Conservation (phyloP, 2,113 vertebrate genomes). For the Philantomba maxwellii region DNA sequence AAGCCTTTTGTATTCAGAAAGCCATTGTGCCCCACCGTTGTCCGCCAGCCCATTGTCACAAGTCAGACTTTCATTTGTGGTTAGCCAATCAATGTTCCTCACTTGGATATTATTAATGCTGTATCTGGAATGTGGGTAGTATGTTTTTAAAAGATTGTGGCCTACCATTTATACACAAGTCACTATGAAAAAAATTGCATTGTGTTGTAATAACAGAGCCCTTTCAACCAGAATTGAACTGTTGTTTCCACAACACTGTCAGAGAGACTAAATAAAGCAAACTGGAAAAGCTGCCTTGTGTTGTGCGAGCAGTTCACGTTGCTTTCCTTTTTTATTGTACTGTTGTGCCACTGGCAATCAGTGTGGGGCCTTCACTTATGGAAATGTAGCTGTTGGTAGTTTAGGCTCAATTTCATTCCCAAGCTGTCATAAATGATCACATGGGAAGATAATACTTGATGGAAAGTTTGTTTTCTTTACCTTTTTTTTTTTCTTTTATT, state of each 20-base stretch:
- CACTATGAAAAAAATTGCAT: conserved; percentile 31
- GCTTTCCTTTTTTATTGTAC: conserved; percentile 18
- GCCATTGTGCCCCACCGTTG: too few species aligned
- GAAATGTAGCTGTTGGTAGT: conserved; percentile 62
- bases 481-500: background rate
- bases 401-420: conserved; percentile 64
- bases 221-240: conserved; percentile 51
- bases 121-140: background rate
- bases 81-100: background rate
- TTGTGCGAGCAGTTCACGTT: conserved; percentile 19
- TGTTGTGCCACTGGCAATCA: conserved; percentile 55
- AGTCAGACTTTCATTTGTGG: background rate
- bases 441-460: conserved; percentile 62
- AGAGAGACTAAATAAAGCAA: conserved; percentile 37
- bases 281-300: conserved; percentile 10
- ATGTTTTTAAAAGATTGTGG: conserved; percentile 15
- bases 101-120: conserved; percentile 16
- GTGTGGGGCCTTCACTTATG: conserved; percentile 64
- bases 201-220: conserved; percentile 56
- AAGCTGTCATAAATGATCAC: conserved; percentile 68
- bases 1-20: background rate
- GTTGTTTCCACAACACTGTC: conserved; percentile 52
- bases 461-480: conserved; percentile 54
- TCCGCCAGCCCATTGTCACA: background rate
- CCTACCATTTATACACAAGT: conserved; percentile 35